Evolutionary conservation across 35 echinoderm and acorn worm genomes (phyloP).

Genomic region (Amphiura filiformis): DNA sequence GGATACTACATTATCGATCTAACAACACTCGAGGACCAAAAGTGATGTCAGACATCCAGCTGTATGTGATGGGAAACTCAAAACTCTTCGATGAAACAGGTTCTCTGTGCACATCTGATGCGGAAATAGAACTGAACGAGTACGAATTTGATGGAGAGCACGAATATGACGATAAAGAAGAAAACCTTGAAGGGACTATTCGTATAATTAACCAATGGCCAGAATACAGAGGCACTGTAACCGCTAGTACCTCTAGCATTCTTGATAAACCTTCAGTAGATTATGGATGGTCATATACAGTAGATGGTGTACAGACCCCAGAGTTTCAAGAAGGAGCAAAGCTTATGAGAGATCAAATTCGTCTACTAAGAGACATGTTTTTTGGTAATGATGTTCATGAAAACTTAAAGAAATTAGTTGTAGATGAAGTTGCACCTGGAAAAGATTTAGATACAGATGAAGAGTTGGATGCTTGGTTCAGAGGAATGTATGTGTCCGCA

Average conservation of each 20-base stretch:
- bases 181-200: conserved; percentile 26
- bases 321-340: conserved; percentile 20
- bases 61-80: conserved; percentile 40
- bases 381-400: conserved; percentile 23
- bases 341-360: conserved; percentile 21
- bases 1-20: conserved; percentile 20
- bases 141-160: too few species aligned
- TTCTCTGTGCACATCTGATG: conserved; percentile 15
- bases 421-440: conserved; percentile 42
- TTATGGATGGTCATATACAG: conserved; percentile 26
- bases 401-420: neutral
- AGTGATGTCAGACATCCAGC: conserved; percentile 26
- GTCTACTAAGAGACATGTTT: conserved; percentile 18
- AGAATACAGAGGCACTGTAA: conserved; percentile 13
- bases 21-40: neutral
- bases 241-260: conserved; percentile 10
- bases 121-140: neutral
- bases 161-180: neutral
- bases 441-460: conserved; percentile 16
- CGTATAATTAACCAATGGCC: conserved; percentile 44
- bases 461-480: conserved; percentile 24
- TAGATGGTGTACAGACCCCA: neutral
- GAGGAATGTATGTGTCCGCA: conserved; percentile 36
- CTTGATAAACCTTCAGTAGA: conserved; percentile 30
- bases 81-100: conserved; percentile 41